Evolutionary conservation across 2,113 vertebrate genomes (phyloP).

Genomic region (Malurus melanocephalus): DNA sequence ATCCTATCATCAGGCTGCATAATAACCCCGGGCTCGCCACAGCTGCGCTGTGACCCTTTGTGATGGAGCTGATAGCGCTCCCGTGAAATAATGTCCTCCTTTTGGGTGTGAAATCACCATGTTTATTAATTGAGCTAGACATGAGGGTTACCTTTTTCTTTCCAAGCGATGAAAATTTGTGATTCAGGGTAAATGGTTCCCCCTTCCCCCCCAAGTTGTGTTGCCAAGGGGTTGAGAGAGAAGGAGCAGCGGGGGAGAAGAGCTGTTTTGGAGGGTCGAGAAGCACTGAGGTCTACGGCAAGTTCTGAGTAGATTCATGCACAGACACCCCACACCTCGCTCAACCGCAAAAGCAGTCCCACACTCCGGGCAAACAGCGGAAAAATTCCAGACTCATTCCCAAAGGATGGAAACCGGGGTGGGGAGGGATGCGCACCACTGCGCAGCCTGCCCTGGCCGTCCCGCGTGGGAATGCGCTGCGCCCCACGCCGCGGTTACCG

Average conservation of each 20-base stretch:
- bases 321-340: not conserved
- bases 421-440: not conserved
- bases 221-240: conserved; percentile 69
- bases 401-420: not conserved
- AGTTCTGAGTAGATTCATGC: not conserved
- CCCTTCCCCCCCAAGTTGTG: conserved; percentile 31
- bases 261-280: not conserved
- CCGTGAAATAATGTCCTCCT: conserved; percentile 89
- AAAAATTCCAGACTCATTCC: not conserved
- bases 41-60: conserved; percentile 97
- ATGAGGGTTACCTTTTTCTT: conserved; percentile 77
- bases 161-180: conserved; percentile 79
- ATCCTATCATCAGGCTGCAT: conserved; percentile 91
- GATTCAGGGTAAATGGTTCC: conserved; percentile 79
- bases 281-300: not conserved
- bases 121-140: conserved; percentile 97
- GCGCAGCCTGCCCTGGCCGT: not conserved
- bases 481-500: not conserved
- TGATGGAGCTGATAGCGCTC: conserved; percentile 88
- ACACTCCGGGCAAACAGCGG: not conserved
- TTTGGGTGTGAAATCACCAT: conserved; percentile 95
- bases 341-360: not conserved
- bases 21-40: conserved; percentile 89
- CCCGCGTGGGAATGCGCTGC: not conserved
- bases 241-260: conserved; percentile 47